Base-by-base conservation (phyloP, 2,113 vertebrate genomes). In the Seriola rivoliana region DNA sequence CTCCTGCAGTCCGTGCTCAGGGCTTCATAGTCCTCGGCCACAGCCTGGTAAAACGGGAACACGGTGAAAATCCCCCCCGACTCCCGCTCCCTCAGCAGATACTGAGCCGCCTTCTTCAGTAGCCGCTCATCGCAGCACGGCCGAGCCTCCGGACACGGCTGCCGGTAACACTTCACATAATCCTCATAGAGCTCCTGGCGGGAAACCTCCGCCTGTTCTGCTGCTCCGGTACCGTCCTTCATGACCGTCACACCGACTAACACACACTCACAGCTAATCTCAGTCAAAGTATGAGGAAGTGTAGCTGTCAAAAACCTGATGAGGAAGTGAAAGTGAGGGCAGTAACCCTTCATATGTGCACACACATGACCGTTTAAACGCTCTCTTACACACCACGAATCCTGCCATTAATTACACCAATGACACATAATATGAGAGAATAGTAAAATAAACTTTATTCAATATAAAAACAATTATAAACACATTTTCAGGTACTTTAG, bases 1-100 rank as follows among this genome's bases (percentile, higher is more conserved):
- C 23, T 77, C 11, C 77, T 81, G 44, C 36, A 58, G 71, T 90
- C 71, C 0, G 17, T 1, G 34, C 32, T 19, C 23, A 6, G 57
- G 5, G 58, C 3, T 8, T 2, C 62, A 0, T 62, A 4, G 3
- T 63, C 44, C 64, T 89, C 76, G 0, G 5, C 12, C 0, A 91
- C 38, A 1, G 68, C 84, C 65, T 75, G 74, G 60, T 91, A 78
- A 78, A 95, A 92, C 0, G 90, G 90, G 65, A 94, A 90, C n/a
- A 83, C 16, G 0, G 65, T 74, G 57, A 92, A 93, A 0, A 81
- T 71, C 6, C 50, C 75, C 1, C 8, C 17, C 4, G 80, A 74
- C 0, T 80, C 80, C 1, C 82, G 40, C 0, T 87, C 85, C 5
- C 46, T 57, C 44, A 32, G 32, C 36, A 95, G 25, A n/a, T 81